Base-by-base conservation (phyloP, 30 jellyfish, hydroid and myxozoan genomes). In the Aurelia aurita complex sp. Pacific region DNA sequence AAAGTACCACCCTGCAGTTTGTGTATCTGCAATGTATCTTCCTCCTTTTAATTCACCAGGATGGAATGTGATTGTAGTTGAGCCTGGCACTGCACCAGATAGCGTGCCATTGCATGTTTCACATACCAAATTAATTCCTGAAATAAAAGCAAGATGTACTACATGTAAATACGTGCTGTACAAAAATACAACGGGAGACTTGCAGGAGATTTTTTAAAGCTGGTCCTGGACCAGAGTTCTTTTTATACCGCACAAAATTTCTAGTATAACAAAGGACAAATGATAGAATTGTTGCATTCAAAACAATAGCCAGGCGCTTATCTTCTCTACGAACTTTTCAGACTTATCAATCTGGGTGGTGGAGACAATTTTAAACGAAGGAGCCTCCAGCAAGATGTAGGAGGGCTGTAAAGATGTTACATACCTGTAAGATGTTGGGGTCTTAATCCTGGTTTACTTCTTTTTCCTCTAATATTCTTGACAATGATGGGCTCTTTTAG, bases 351-450 rank as follows among this genome's bases (percentile, higher is more conserved):
- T 2, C 0, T 38, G 50, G 50, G 29, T 38, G 50, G 3, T 38
- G 54, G 54, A 43, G 54, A 43, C 12, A 3, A 43, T 7, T 43
- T 43, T 1, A 43, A 43, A 43, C 1, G 54, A 43, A 10, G 54
- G 54, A 5, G 11, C 54, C 54, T 43, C 12, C 57, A 46, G 57
- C 14, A 9, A 46, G 57, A 46, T 8, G 57, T 46, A 9, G 57
- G 57, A 46, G 57, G 5, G 57, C 57, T 46, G 15, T 1, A 54
- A 42, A 42, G 69, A 4, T 33, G 50, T 10, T 17, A 52, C 64
- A 14, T 82, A 89, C 97, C 97, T 67, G 90, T 62, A 10, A 89
- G 91, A 82, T 83, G 94, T 62, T 89, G 97, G 16, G 97, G 82
- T 40, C 88, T 64, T 17, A 89, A 74, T 9, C 97, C 97, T 40